Percentiles rank a stretch among this genome's conserved stretches.
These are phyloP conservation scores for Upupa epops DNA, from an alignment of 2,113 vertebrate species.

Conservation along the genomic window DNA sequence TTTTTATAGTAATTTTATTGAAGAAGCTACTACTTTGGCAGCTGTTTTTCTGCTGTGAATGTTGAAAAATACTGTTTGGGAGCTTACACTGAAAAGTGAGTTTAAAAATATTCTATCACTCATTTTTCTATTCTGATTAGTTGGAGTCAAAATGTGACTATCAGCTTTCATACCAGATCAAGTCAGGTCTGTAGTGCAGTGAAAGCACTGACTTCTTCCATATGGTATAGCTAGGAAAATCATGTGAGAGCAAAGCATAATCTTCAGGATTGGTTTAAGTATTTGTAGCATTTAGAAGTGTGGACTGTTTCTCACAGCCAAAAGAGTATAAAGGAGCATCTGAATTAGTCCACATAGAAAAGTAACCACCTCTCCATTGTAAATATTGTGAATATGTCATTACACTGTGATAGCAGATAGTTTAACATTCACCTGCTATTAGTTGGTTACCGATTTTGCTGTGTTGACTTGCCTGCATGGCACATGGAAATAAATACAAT, in stretches of 20 bases:
- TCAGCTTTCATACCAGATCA: not conserved
- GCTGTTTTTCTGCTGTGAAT: not conserved
- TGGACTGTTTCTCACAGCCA: not conserved
- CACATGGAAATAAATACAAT: conserved; percentile 3
- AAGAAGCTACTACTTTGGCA: not conserved
- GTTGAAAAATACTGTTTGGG: not conserved
- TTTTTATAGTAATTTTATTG: not conserved
- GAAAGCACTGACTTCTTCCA: not conserved
- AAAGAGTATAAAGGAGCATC: not conserved
- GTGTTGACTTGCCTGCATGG: not conserved
- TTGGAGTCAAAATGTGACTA: not conserved
- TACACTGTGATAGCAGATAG: conserved; percentile 9
- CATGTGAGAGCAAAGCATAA: not conserved
- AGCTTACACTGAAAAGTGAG: not conserved
- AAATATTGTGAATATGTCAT: not conserved
- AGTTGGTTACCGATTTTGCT: not conserved
- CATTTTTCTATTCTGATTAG: not conserved
- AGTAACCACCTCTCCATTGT: not conserved
- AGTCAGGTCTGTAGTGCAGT: not conserved
- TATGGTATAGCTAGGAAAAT: not conserved
- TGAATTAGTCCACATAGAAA: not conserved
- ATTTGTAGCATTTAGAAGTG: not conserved
- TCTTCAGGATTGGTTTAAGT: not conserved
- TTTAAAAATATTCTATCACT: not conserved
- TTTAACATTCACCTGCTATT: not conserved